Conservation (phyloP, 2,113 vertebrate genomes). For the Syrmaticus mikado region DNA sequence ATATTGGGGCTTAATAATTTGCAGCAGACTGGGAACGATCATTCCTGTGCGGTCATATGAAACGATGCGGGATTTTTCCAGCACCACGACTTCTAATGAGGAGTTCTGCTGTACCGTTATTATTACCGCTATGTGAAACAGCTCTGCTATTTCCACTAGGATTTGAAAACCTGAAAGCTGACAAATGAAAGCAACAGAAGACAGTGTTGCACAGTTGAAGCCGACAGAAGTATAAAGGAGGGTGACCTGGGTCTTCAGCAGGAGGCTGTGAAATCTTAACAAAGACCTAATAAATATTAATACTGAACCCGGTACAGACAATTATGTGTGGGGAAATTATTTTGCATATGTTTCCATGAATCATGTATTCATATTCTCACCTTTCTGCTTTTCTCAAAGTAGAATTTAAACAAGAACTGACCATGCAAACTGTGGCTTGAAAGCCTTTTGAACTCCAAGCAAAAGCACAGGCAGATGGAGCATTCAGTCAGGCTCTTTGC, state of each 20-base stretch:
- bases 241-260: neutral
- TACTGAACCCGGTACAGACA: neutral
- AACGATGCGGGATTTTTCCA: neutral
- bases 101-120: neutral
- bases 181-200: neutral
- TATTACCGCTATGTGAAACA: neutral
- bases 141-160: neutral
- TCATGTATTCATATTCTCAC: neutral
- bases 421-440: neutral
- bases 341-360: neutral
- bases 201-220: neutral
- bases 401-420: neutral
- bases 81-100: neutral
- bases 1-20: neutral
- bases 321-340: neutral
- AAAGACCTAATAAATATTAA: neutral
- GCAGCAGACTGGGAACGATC: neutral
- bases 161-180: neutral
- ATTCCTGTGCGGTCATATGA: neutral
- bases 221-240: neutral
- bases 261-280: neutral
- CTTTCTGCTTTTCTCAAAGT: neutral
- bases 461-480: neutral
- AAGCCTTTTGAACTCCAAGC: constrained; percentile 16
- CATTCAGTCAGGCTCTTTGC: neutral